Evolutionary conservation across 2,113 vertebrate species (phyloP), one percentile per base, ranked within the genome.

Genomic region (Bubo scandiacus): DNA sequence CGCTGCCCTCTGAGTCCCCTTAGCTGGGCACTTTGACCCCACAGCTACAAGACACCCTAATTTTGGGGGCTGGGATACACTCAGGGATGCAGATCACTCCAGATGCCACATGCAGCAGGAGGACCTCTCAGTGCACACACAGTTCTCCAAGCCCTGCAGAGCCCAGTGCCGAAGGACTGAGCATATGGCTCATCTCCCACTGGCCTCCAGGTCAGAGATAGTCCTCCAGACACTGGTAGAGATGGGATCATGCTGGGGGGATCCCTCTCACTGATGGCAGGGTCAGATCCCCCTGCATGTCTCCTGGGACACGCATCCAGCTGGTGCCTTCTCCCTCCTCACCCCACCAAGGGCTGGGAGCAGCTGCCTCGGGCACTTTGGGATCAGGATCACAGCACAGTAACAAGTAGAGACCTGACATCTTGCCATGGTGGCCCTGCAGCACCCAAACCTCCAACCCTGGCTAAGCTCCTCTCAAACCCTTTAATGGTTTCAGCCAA

Each of bases 101-200:
- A 71, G 51, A 30, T 1, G 14, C 21, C 36, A 27, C 42, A 10
- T 4, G 40, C 30, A 78, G 42, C 45, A 72, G 71, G 52, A 72
- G 71, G 52, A 71, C 21, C 17, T 85, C 42, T 72, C 36, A 22
- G 40, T 45, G 36, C n/a, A 75, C 61, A 38, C 67, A 25, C 7
- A n/a, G 63, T 6, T 77, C 59, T 52, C 61, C 23, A 49, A 34
- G 51, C 3, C 23, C 61, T 5, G 5, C 71, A n/a, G 65, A 71
- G 25, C 9, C 20, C 40, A 21, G 32, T 5, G 27, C 9, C 1
- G 0, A 47, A 70, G 15, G 15, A 38, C 14, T 0, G 0, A 91
- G 47, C 42, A 43, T 11, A n/a, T 0, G 0, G 29, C 15, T 86
- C 43, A 52, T 36, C 38, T 77, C 22, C 61, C 71, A 19, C 10